Base-by-base conservation (phyloP, 2,888 invertebrate genomes). In the Andrena hattorfiana region DNA sequence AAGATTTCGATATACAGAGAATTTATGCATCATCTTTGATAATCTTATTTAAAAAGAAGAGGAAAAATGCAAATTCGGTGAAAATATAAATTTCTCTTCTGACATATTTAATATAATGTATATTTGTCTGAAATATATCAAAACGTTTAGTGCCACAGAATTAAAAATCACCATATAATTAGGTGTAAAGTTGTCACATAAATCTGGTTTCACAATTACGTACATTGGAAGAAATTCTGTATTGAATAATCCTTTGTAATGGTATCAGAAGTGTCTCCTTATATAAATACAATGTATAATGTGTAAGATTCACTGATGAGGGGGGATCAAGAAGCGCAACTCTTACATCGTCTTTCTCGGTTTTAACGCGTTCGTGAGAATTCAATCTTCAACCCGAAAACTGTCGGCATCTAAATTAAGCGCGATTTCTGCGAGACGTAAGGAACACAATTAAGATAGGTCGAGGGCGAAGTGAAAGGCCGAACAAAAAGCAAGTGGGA, bases 381-480 rank as follows among this genome's bases (percentile, higher is more conserved):
- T 35, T 64, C 7, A 23, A 72, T 42, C 26, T 13, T 4, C 49
- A 26, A 32, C 42, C 4, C 2, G 23, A 32, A 2, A 32, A 4
- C 16, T 76, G 6, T 54, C 2, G 49, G 48, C 10, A 20, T 49
- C 20, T 30, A 54, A 63, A 69, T 8, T 23, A n/a, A 35, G 54
- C 49, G n/a, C 20, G 35, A 35, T 51, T 73, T 77, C 8, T 49
- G 26, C 20, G 13, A 56, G 23, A 16, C 20, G 42, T 35, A 20
- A 63, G 13, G 16, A 7, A 67, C 13, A 73, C 42, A 74, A 83
- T 75, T 77, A 72, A 73, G 80, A 82, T 85, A 69, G 81, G 78
- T 86, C 86, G 86, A 81, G 77, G 77, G 51, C 83, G 85, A 77
- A 87, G 85, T 78, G 68, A 84, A 74, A 68, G 64, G 63, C 42